Base-by-base conservation (phyloP, 1,140 invertebrate genomes). In the Pseudomyrmex concolor region DNA sequence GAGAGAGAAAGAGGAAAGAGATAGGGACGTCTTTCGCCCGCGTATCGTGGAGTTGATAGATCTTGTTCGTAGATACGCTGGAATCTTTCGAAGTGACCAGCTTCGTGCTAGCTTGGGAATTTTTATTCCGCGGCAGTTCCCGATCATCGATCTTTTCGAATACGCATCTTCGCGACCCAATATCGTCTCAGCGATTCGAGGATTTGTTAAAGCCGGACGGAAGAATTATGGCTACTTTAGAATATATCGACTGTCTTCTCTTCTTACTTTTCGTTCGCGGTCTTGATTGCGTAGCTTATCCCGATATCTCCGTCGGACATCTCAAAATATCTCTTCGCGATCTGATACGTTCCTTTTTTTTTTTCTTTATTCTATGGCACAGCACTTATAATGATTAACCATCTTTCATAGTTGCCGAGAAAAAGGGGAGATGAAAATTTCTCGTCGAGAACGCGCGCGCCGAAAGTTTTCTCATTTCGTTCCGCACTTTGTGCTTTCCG, bases 1-100 rank as follows among this genome's bases (percentile, higher is more conserved):
- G 43, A 77, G 10, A 34, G 51, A 78, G n/a, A n/a, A n/a, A n/a
- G n/a, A n/a, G n/a, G n/a, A n/a, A n/a, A n/a, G n/a, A n/a, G n/a
- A n/a, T n/a, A n/a, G 62, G 68, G 80, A 13, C 25, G 15, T 22
- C 68, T 45, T 34, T 25, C 67, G 74, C 59, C 34, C 43, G 25
- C 67, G 64, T 77, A 81, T 82, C 63, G 64, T 50, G 63, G 43
- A 85, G 86, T 64, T 84, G 84, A 89, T 88, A 84, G 84, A 86
- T 88, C 83, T 83, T 83, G 68, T 66, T 60, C 50, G 72, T 25
- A 51, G 78, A 85, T 84, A 88, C 63, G 72, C 17, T 63, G 7
- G 25, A 74, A 82, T 85, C 60, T 70, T 63, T 67, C 12, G 34
- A 54, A 78, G 12, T 45, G 85, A 54, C 62, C 85, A 66, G 17